phyloP scores from a whole-genome alignment of 2,797 vertebrate genomes.

The Channa striata region DNA sequence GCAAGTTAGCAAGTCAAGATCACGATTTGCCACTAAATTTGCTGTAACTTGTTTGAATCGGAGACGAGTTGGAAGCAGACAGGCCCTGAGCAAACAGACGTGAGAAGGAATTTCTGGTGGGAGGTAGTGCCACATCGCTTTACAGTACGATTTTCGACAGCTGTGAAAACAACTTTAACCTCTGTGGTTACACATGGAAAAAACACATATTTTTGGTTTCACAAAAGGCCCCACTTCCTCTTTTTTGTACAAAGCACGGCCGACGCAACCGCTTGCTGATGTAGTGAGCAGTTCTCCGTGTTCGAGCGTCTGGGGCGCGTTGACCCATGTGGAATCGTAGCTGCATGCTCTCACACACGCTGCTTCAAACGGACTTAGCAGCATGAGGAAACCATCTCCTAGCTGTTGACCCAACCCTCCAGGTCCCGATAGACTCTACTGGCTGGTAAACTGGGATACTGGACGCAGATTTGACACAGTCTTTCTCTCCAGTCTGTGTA shows the following conservation, averaged over 20 bases:
- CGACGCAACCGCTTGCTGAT: not conserved
- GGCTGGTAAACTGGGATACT: constrained; percentile 73
- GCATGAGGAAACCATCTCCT: not conserved
- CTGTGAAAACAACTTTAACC: not conserved
- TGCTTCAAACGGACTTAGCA: too few species aligned
- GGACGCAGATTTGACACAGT: constrained; percentile 86
- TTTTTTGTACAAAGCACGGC: not conserved
- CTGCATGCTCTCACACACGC: not conserved
- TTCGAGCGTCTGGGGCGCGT: not conserved
- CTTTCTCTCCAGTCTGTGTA: constrained; percentile 87
- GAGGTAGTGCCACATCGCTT: too few species aligned
- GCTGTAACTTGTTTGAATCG: too few species aligned
- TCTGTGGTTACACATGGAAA: too few species aligned
- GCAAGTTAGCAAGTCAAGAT: too few species aligned
- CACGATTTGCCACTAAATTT: too few species aligned
- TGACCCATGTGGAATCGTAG: not conserved
- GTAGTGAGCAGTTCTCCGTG: not conserved
- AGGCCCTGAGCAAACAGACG: too few species aligned
- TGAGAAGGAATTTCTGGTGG: too few species aligned
- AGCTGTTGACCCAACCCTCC: constrained; percentile 83
- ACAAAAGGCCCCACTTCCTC: constrained; percentile 13
- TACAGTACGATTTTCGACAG: too few species aligned
- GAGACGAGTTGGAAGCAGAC: too few species aligned
- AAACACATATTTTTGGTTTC: constrained; percentile 7
- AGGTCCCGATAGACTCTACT: constrained; percentile 82